Evolutionary conservation across 2,113 vertebrate species (phyloP).

Genomic region (Stegastes partitus): DNA sequence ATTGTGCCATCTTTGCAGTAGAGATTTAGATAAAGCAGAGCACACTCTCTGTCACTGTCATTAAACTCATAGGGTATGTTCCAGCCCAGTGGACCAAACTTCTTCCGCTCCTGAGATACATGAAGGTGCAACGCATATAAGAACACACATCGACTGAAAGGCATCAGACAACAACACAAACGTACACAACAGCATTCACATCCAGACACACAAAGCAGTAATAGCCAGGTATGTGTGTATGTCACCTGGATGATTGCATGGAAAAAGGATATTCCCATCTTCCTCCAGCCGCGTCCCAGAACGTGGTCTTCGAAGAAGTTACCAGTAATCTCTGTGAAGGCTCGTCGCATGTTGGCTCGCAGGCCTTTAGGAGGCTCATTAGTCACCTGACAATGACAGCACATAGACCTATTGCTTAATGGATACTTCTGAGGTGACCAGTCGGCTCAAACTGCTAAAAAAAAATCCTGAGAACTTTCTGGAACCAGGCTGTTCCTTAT

Average conservation of each 20-base stretch:
- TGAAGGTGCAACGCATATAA: constrained; percentile 19
- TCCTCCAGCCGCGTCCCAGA: constrained; percentile 85
- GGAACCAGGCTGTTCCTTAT: too few relatives aligned
- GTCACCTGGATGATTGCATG: constrained; percentile 86
- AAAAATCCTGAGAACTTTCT: too few relatives aligned
- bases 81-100: constrained; percentile 88
- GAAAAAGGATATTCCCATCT: constrained; percentile 88
- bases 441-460: too few relatives aligned
- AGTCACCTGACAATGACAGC: constrained; percentile 79
- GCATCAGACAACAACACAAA: background rate
- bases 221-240: background rate
- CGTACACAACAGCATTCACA: background rate
- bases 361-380: constrained; percentile 89
- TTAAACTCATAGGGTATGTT: constrained; percentile 90
- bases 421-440: background rate
- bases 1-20: constrained; percentile 84
- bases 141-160: background rate
- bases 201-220: constrained; percentile 9
- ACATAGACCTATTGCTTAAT: background rate
- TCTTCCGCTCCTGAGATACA: constrained; percentile 87
- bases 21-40: constrained; percentile 88
- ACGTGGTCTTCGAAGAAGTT: constrained; percentile 86
- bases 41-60: constrained; percentile 89
- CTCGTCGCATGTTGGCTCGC: constrained; percentile 84
- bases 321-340: constrained; percentile 86